Evolutionary conservation across 2,113 vertebrate genomes (phyloP), one percentile per base, ranked within the genome.

Genomic region (Chaetops frenatus): DNA sequence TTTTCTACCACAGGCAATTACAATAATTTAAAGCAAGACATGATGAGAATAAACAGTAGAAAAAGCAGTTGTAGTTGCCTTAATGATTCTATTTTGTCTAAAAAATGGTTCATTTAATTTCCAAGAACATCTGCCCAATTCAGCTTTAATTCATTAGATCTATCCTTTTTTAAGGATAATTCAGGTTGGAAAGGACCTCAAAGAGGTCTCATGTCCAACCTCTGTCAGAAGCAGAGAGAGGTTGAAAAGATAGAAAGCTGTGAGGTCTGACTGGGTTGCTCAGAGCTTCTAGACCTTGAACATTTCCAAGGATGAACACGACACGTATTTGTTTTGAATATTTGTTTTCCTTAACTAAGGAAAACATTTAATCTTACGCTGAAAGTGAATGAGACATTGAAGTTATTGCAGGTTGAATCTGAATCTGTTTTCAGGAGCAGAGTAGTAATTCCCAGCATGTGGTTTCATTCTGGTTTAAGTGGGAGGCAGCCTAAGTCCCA

Each of bases 1-100:
- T 96, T 94, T 90, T 88, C 85, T 85, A 88, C 82, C 23, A 70
- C 66, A 85, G 57, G 74, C 85, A 96, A 94, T 95, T 93, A 82
- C n/a, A 90, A 33, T 83, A 88, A 92, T 94, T 96, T 96, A 60
- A 73, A 91, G 40, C 25, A 82, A 88, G 88, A 42, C 62, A 65
- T 82, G 85, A 93, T 80, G 45, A 90, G 82, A 96, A 95, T 93
- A 62, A 79, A 88, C 53, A 93, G n/a, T 50, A 90, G 81, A 45
- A 76, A 50, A 58, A 90, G 42, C 24, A 64, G 38, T 90, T 93
- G 51, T 74, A 58, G 60, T 57, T 93, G 31, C 29, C n/a, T 60
- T 84, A 76, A 78, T 84, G 54, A 89, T 61, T 74, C 67, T 76
- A 17, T 48, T 84, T 87, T 1, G 5, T 91, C 56, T 81, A 24